A percentile compares a stretch with the other conserved stretches of the same genome.
These are phyloP conservation scores for Nycticryphes semicollaris DNA, from an alignment of 2,113 vertebrate species.

Conservation along the genomic window DNA sequence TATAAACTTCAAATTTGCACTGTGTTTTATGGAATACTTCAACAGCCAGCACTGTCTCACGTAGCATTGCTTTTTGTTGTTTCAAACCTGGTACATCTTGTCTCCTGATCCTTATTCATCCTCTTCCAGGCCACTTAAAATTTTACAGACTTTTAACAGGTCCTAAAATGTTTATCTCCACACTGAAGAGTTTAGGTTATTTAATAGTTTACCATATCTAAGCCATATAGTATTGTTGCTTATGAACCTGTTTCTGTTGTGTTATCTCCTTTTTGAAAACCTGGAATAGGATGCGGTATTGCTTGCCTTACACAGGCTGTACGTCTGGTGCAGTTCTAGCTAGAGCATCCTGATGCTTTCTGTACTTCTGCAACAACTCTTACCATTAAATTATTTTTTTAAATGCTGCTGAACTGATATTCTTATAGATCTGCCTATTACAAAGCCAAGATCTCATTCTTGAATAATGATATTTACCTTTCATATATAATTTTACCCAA, in stretches of 20 bases:
- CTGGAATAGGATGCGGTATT: not conserved
- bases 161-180: not conserved
- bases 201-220: not conserved
- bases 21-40: accelerated
- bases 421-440: not conserved
- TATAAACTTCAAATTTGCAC: not conserved
- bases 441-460: not conserved
- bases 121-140: not conserved
- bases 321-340: not conserved
- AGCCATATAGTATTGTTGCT: not conserved
- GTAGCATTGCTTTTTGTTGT: not conserved
- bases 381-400: not conserved
- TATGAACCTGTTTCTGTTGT: not conserved
- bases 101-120: not conserved
- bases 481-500: not conserved
- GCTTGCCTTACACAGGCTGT: not conserved
- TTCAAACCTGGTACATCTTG: not conserved
- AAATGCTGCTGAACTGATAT: not conserved
- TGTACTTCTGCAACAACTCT: not conserved
- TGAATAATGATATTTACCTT: not conserved
- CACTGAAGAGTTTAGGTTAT: not conserved
- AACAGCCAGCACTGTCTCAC: not conserved
- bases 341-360: not conserved
- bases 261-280: not conserved
- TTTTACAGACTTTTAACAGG: not conserved